Percentiles rank a stretch among this genome's conserved stretches.
Evolutionary conservation across 37 sponge, comb jelly and placozoan species (phyloP).

Genomic region (Hexactinellida sp.): DNA sequence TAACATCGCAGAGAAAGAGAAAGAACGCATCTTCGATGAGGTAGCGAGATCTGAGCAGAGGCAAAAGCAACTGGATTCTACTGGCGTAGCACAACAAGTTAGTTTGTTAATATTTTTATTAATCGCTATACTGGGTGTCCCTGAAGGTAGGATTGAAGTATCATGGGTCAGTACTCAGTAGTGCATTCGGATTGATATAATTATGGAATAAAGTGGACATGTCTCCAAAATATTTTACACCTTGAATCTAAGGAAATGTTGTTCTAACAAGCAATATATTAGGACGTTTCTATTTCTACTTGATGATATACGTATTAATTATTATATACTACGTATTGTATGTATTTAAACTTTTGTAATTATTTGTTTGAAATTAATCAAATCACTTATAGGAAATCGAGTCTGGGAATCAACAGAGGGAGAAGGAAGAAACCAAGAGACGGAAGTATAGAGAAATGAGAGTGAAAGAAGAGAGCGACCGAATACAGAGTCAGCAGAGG

Average conservation of each 20-base stretch:
- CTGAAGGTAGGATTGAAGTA: no score
- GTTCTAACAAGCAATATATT: no score
- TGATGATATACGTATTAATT: no score
- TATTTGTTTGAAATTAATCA: background rate
- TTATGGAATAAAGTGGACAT: no score
- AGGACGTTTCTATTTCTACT: no score
- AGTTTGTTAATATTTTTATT: background rate
- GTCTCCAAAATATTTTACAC: no score
- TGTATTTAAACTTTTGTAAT: no score
- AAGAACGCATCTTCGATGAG: background rate
- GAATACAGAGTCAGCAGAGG: background rate
- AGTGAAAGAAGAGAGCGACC: background rate
- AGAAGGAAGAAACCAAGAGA: background rate
- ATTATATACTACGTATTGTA: no score
- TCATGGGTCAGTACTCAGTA: no score
- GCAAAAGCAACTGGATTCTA: background rate
- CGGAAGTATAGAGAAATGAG: constrained; percentile 1
- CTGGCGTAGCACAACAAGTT: background rate
- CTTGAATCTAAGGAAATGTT: no score
- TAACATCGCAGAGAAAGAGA: background rate
- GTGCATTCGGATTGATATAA: no score
- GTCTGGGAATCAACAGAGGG: background rate
- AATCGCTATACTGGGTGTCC: no score
- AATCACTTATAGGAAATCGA: background rate
- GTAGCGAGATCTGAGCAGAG: background rate